Evolutionary conservation across 2,797 vertebrate genomes (phyloP).

Genomic region (Pseudomugil tenellus): DNA sequence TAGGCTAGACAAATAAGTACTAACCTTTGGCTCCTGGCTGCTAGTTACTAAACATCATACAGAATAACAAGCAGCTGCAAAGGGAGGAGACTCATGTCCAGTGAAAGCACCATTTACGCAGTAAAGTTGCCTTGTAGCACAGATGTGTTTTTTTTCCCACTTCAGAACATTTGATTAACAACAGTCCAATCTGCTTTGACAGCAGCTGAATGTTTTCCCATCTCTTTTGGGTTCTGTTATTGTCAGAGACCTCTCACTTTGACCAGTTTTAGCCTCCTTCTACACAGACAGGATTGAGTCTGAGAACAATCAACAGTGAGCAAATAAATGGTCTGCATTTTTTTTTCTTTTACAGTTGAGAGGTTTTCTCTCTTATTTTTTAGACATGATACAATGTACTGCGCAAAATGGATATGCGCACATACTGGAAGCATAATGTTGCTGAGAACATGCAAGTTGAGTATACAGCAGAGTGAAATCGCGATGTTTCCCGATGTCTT

Average conservation of each 20-base stretch:
- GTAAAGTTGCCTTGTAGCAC: slow-evolving; percentile 59
- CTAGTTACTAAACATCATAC: slow-evolving; percentile 70
- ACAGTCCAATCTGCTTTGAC: slow-evolving; percentile 41
- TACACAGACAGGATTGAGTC: slow-evolving; percentile 47
- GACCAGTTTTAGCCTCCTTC: slow-evolving; percentile 23
- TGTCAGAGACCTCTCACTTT: slow-evolving; percentile 29
- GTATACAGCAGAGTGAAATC: slow-evolving; percentile 81
- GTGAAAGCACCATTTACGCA: slow-evolving; percentile 65
- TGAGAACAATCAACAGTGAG: slow-evolving; percentile 62
- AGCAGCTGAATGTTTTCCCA: slow-evolving; percentile 30
- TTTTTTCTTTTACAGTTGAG: slow-evolving; percentile 50
- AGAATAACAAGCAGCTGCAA: slow-evolving; percentile 63
- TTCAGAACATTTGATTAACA: slow-evolving; percentile 35
- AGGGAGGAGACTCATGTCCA: slow-evolving; percentile 49
- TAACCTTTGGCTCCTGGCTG: slow-evolving; percentile 70
- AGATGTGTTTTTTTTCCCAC: slow-evolving; percentile 29
- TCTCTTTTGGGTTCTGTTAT: slow-evolving; percentile 26
- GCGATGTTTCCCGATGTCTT: slow-evolving; percentile 69
- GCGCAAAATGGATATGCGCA: slow-evolving; percentile 77
- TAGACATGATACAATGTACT: slow-evolving; percentile 71
- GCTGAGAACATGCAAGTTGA: slow-evolving; percentile 84
- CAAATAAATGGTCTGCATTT: slow-evolving; percentile 59
- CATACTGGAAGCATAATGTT: slow-evolving; percentile 84
- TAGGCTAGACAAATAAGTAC: slow-evolving; percentile 54
- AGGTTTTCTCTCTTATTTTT: slow-evolving; percentile 54